A percentile compares a stretch with the other conserved stretches of the same genome.
Evolutionary conservation across 2,113 vertebrate species (phyloP).

Genomic region (Passerina amoena): DNA sequence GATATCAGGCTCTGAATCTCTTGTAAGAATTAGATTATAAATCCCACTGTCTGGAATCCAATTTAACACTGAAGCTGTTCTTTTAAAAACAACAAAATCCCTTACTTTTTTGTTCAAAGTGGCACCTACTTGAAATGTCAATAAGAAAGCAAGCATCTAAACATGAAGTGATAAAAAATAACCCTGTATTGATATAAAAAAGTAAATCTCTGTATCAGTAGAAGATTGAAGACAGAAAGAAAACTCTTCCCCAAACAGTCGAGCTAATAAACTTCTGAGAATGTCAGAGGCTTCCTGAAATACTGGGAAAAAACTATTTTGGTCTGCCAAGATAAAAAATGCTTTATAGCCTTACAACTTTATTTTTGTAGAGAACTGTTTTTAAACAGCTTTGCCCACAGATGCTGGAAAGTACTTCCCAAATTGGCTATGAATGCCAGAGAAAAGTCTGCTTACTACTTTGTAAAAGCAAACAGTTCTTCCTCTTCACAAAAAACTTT

Average conservation of each 20-base stretch:
- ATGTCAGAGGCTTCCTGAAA: conserved; percentile 31
- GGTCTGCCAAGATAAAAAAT: conserved; percentile 37
- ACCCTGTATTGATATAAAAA: background rate
- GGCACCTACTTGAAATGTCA: background rate
- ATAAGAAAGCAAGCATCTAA: background rate
- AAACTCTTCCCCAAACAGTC: background rate
- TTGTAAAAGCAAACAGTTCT: background rate
- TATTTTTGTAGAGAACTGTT: conserved; percentile 11
- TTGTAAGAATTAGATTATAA: conserved; percentile 12
- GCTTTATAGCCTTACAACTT: background rate
- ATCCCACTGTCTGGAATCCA: background rate
- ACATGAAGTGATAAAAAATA: background rate
- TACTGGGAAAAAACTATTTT: background rate
- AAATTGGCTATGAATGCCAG: conserved; percentile 3
- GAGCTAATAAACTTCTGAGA: conserved; percentile 3
- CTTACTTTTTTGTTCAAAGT: background rate
- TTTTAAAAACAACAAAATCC: background rate
- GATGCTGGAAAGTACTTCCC: conserved; percentile 22
- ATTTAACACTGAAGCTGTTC: background rate
- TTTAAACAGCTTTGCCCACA: conserved; percentile 18
- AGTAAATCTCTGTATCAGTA: background rate
- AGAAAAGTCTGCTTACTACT: background rate
- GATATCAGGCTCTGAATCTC: background rate
- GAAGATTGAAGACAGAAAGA: conserved; percentile 8
- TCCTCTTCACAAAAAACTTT: background rate